A percentile compares a stretch with the other conserved stretches of the same genome.
phyloP scores from a whole-genome alignment of 1,140 invertebrate genomes.

The Drosophila burlai region DNA sequence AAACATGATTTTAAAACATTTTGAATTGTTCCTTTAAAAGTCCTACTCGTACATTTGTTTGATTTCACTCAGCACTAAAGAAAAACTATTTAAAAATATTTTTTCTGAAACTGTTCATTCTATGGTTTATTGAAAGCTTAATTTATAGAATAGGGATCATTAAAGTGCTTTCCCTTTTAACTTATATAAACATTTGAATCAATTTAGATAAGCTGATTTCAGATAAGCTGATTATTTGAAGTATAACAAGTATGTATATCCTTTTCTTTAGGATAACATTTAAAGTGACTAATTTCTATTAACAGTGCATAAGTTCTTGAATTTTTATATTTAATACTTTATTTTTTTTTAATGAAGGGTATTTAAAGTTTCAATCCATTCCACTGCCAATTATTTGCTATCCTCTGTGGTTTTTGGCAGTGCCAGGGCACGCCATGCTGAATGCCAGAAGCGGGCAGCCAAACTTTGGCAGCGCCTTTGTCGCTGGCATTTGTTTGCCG shows the following conservation, averaged over 20 bases:
- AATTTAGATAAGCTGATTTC: no score
- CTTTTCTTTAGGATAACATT: no score
- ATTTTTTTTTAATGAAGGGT: background rate
- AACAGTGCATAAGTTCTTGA: background rate
- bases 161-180: no score
- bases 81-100: no score
- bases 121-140: no score
- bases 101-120: no score
- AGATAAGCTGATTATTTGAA: no score
- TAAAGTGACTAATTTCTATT: background rate
- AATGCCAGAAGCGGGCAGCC: conserved; percentile 62
- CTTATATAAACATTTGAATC: no score
- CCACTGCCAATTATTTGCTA: background rate
- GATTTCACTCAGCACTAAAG: background rate
- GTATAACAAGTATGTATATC: no score
- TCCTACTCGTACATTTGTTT: background rate
- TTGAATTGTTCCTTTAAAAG: background rate
- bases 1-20: no score
- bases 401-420: conserved; percentile 73
- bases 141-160: no score
- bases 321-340: background rate
- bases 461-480: conserved; percentile 36
- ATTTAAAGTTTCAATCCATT: background rate
- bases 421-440: conserved; percentile 64
- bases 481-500: conserved; percentile 35